phyloP scores from a whole-genome alignment of 1,140 invertebrate genomes.

The Callitettix versicolor region DNA sequence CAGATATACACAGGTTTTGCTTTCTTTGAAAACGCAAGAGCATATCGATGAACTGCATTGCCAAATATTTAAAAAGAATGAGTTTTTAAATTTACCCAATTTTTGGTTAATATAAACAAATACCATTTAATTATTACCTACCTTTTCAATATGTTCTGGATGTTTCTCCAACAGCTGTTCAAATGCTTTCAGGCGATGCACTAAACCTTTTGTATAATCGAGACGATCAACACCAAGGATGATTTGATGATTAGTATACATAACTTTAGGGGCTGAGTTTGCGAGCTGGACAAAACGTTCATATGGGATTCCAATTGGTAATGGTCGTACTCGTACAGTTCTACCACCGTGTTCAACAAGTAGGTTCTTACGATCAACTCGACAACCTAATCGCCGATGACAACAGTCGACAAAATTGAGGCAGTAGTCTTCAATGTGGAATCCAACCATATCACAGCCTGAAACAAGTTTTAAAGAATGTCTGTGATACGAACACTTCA shows the following conservation, averaged over 20 bases:
- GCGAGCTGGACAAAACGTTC: conserved; percentile 74
- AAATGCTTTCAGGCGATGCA: conserved; percentile 72
- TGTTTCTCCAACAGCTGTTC: conserved; percentile 74
- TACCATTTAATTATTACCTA: too few species aligned
- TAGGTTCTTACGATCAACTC: conserved; percentile 76
- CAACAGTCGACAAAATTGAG: conserved; percentile 87
- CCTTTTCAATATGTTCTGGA: conserved; percentile 75
- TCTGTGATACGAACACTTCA: not conserved
- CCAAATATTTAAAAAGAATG: too few species aligned
- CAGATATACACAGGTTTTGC: too few species aligned
- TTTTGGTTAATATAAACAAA: too few species aligned
- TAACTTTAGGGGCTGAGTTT: conserved; percentile 60
- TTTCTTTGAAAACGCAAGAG: too few species aligned
- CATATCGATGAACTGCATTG: too few species aligned
- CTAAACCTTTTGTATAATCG: conserved; percentile 85
- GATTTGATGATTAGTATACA: conserved; percentile 56
- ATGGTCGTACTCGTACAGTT: conserved; percentile 66
- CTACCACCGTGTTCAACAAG: conserved; percentile 78
- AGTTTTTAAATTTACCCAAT: too few species aligned
- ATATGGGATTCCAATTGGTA: conserved; percentile 81
- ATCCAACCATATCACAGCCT: conserved; percentile 84
- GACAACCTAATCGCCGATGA: conserved; percentile 72
- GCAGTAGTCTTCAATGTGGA: conserved; percentile 85
- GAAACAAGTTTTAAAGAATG: conserved; percentile 20
- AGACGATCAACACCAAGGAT: conserved; percentile 78